Evolutionary conservation across 2,888 invertebrate species (phyloP), one percentile per base, ranked within the genome.

Genomic region (Scaptomyza tumidula): DNA sequence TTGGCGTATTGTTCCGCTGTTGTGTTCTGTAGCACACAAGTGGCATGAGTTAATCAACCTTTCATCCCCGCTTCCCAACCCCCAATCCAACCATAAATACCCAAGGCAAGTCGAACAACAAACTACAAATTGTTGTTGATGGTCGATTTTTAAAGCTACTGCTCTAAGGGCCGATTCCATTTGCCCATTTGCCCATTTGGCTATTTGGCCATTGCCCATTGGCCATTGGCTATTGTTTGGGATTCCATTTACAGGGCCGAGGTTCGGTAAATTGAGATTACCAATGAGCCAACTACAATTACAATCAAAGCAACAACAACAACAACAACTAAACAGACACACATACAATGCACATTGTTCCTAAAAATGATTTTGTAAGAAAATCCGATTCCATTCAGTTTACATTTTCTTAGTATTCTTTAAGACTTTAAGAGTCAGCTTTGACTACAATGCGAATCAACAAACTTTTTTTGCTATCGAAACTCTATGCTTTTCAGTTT

Each of bases 71-170:
- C 24, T 3, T 0, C 24, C 24, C 24, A 1, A 19, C 5, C 31
- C 29, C 24, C 14, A 9, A 0, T 24, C 14, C 3, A 39, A 0
- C 46, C 19, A 24, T 33, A 29, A 24, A 31, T 13, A 9, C 39
- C 27, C 1, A 53, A 31, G 24, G 52, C 46, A 58, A 49, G 55
- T 53, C 46, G 80, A 81, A 82, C 81, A 88, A 86, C 88, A 75
- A 88, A 83, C 86, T 83, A 82, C 88, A 85, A 80, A 87, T 71
- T 82, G 86, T 74, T 75, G 83, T 80, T 77, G 88, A 82, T 78
- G 60, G 74, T 61, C 86, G 71, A 86, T 86, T 87, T 83, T 83
- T 80, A 86, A 83, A 79, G 77, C 70, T 49, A 50, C 55, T 46
- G 62, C 67, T 41, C 16, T 49, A 74, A 56, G 64, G 65, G 52